phyloP scores from a whole-genome alignment of 2,113 vertebrate genomes.

The Carassius gibelio region DNA sequence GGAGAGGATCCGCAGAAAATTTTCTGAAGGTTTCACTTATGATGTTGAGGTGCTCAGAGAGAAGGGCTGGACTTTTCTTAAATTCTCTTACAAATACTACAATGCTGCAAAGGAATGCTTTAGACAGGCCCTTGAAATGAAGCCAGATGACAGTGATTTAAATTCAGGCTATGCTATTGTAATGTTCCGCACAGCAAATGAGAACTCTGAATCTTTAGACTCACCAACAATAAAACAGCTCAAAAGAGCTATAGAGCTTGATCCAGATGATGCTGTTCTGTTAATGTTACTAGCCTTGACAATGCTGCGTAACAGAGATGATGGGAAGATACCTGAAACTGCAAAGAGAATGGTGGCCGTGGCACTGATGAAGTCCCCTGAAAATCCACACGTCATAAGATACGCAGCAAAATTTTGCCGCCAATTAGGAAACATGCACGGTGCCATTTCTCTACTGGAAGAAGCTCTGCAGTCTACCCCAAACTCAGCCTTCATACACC shows the following conservation, averaged over 20 bases:
- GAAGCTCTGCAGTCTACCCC: conserved; percentile 64
- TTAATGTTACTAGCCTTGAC: conserved; percentile 73
- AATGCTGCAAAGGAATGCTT: conserved; percentile 73
- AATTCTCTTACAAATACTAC: conserved; percentile 68
- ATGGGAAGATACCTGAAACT: accelerated
- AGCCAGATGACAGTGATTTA: conserved; percentile 74
- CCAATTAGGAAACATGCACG: conserved; percentile 55
- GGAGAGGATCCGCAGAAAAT: conserved; percentile 26
- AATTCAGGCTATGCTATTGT: conserved; percentile 72
- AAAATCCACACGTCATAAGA: conserved; percentile 67
- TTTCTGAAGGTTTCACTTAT: conserved; percentile 57
- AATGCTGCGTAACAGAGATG: conserved; percentile 49
- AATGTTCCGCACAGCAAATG: conserved; percentile 57
- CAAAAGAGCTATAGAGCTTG: conserved; percentile 65
- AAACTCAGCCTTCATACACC: conserved; percentile 67
- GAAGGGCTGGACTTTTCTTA: conserved; percentile 76
- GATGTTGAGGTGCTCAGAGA: conserved; percentile 72
- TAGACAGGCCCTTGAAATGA: conserved; percentile 70
- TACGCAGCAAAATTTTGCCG: conserved; percentile 79
- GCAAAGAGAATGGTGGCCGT: conserved; percentile 72
- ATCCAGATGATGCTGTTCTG: conserved; percentile 65
- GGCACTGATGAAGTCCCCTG: conserved; percentile 67
- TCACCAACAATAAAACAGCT: conserved; percentile 60
- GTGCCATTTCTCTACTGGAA: too few relatives aligned
- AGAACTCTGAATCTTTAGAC: accelerated